Percentiles rank a stretch among this genome's conserved stretches.
phyloP scores from a whole-genome alignment of 2,797 vertebrate genomes.

The Apogon hyalosoma region DNA sequence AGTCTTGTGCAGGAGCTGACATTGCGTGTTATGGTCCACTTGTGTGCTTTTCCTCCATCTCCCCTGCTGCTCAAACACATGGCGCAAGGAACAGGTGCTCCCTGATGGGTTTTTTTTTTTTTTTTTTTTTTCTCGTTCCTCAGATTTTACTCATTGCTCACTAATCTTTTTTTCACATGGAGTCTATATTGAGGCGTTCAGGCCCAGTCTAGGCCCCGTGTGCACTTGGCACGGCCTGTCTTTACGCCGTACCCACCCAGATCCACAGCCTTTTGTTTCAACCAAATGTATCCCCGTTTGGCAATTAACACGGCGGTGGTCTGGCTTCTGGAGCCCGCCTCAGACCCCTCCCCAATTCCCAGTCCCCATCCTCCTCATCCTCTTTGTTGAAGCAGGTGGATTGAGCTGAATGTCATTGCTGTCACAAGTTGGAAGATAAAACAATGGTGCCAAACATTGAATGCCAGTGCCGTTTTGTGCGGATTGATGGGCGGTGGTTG shows the following conservation, averaged over 20 bases:
- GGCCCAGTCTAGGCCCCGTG: constrained; percentile 12
- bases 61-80: constrained; percentile 50
- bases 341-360: too few relatives aligned
- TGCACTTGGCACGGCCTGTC: constrained; percentile 47
- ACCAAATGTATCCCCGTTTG: constrained; percentile 13
- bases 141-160: constrained; percentile 15
- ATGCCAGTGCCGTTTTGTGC: constrained; percentile 37
- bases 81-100: constrained; percentile 70
- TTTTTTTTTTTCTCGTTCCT: background rate
- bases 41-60: background rate
- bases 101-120: constrained; percentile 22
- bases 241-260: constrained; percentile 44
- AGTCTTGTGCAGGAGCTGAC: background rate
- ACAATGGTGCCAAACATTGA: constrained; percentile 44
- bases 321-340: background rate
- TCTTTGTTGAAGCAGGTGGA: background rate
- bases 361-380: too few relatives aligned
- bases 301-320: background rate
- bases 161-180: constrained; percentile 7
- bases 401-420: constrained; percentile 1
- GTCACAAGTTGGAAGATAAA: constrained; percentile 20
- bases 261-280: constrained; percentile 64
- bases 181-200: background rate
- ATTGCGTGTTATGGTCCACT: constrained; percentile 26
- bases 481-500: constrained; percentile 80